Base-by-base conservation (phyloP, 2,888 invertebrate species). In the Tachina grossa region DNA sequence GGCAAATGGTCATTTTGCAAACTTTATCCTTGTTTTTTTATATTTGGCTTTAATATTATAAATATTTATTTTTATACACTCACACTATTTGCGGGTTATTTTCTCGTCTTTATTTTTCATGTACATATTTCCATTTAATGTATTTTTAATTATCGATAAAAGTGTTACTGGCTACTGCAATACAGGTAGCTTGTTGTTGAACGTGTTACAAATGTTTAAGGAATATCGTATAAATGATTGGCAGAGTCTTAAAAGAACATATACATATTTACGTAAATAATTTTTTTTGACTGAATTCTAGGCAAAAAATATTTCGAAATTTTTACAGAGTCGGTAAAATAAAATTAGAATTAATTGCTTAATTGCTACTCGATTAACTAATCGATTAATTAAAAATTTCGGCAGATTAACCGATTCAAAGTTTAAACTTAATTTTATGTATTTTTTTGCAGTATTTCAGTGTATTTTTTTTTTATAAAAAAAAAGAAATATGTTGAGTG, bases 121-220 rank as follows among this genome's bases (percentile, higher is more conserved):
- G 61, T 47, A 14, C n/a, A n/a, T n/a, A n/a, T n/a, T n/a, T n/a
- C 47, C 53, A 22, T 55, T 77, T 79, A 85, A 85, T 82, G 66
- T 66, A 82, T 85, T 85, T 79, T 85, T 85, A 85, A 82, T 82
- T 85, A 82, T 82, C 66, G 72, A 69, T 74, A 57, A 82, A 75
- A 75, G 69, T 79, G 69, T 77, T 68, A 68, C 66, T 61, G 65
- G 69, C 63, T 63, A 71, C 66, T 43, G 72, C 72, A 74, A 55
- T 66, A 43, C 49, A 57, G 55, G 57, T 61, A 61, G 22, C 53
- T 72, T n/a, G 19, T 16, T 43, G n/a, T 63, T 41, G 47, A 19
- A 51, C 22, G 39, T 49, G 47, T 59, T 16, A 11, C 47, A 45
- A 55, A 39, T 76, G 10, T 14, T 10, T 72, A 14, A 11, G 14